Evolutionary conservation across 2,113 vertebrate genomes (phyloP).

Genomic region (Edolisoma coerulescens): DNA sequence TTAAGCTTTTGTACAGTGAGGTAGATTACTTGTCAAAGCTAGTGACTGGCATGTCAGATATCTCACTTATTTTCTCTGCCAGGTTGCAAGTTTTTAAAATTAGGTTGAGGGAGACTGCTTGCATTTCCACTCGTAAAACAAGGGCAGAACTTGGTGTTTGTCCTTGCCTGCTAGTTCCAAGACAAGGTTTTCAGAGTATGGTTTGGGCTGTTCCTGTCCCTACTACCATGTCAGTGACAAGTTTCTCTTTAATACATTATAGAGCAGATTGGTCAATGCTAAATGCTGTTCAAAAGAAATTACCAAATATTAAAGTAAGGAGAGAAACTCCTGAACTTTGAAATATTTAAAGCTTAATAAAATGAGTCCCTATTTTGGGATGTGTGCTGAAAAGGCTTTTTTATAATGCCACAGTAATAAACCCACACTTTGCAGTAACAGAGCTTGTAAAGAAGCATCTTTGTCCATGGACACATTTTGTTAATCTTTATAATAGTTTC

Average conservation of each 20-base stretch:
- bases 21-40: neutral
- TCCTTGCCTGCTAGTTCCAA: neutral
- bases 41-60: neutral
- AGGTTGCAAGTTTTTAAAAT: neutral
- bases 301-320: neutral
- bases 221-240: neutral
- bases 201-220: neutral
- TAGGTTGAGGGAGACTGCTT: neutral
- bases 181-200: neutral
- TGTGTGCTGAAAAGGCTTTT: neutral
- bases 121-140: neutral
- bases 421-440: neutral
- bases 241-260: neutral
- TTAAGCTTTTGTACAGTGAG: neutral
- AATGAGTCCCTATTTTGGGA: neutral
- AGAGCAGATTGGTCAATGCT: neutral
- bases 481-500: neutral
- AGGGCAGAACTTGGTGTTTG: neutral
- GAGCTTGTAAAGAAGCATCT: neutral
- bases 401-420: neutral
- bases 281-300: neutral
- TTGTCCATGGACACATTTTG: neutral
- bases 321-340: neutral
- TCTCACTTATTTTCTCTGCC: neutral
- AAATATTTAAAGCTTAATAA: neutral